Percentiles rank a stretch among this genome's conserved stretches.
Conservation (phyloP, 2,888 invertebrate species). For the Mystacides longicornis region DNA sequence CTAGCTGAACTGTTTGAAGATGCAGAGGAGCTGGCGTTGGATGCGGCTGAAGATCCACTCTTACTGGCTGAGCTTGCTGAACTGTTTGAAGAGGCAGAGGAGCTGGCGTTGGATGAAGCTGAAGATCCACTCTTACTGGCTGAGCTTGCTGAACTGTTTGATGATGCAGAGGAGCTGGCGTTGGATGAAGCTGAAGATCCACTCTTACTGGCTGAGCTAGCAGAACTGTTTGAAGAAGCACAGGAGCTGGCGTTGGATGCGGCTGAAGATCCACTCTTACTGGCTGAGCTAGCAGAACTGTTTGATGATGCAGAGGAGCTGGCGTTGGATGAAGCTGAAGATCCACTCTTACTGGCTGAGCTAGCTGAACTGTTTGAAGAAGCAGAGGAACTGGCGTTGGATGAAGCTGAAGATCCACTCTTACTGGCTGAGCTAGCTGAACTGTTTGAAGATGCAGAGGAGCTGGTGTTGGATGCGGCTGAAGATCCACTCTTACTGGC, state of each 20-base stretch:
- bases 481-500: neutral
- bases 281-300: neutral
- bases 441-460: neutral
- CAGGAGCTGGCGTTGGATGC: neutral
- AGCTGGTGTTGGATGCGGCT: neutral
- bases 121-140: neutral
- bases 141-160: neutral
- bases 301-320: neutral
- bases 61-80: neutral
- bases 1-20: neutral
- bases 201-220: conserved; percentile 3
- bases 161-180: neutral
- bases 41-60: neutral
- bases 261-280: neutral
- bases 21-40: neutral
- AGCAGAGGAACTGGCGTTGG: neutral
- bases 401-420: too few species aligned
- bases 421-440: neutral
- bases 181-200: neutral
- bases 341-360: neutral
- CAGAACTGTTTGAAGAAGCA: neutral
- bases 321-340: neutral
- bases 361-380: neutral
- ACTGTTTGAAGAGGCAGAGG: neutral
- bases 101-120: neutral